Percentiles rank a stretch among this genome's conserved stretches.
Evolutionary conservation across 2,797 vertebrate genomes (phyloP).

Genomic region (Orientallactaga sibirica): DNA sequence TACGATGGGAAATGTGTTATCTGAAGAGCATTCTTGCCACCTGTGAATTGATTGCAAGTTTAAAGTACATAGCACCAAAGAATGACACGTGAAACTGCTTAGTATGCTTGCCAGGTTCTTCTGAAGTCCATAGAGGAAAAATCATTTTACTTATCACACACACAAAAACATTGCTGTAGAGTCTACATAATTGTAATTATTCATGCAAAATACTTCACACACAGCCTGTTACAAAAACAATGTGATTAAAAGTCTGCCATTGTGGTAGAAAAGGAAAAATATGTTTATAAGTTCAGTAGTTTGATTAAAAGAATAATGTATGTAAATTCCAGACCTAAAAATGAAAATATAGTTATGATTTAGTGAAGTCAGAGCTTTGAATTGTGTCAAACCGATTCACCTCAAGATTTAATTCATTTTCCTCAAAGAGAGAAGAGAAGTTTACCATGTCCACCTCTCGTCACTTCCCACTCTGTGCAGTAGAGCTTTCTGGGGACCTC

Average conservation of each 20-base stretch:
- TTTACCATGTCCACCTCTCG: background rate
- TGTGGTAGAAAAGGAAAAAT: conserved; percentile 43
- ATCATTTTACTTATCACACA: conserved; percentile 70
- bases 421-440: conserved; percentile 1
- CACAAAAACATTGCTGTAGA: conserved; percentile 33
- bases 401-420: conserved; percentile 47
- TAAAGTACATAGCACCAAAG: conserved; percentile 60
- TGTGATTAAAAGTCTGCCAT: conserved; percentile 64
- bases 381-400: conserved; percentile 5
- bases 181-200: conserved; percentile 71
- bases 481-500: background rate
- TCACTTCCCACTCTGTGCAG: background rate
- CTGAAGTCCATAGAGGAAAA: conserved; percentile 73
- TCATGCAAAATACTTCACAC: conserved; percentile 72
- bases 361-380: conserved; percentile 42
- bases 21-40: conserved; percentile 67
- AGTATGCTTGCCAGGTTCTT: conserved; percentile 60
- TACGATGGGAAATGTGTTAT: conserved; percentile 35
- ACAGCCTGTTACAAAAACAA: conserved; percentile 59
- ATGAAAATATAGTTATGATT: conserved; percentile 43
- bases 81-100: conserved; percentile 65
- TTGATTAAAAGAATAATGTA: conserved; percentile 55
- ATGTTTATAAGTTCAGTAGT: conserved; percentile 49
- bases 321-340: conserved; percentile 58
- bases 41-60: conserved; percentile 71